Percentiles rank a stretch among this genome's conserved stretches.
Evolutionary conservation across 2,113 vertebrate species (phyloP).

Genomic region (Tragelaphus buxtoni): DNA sequence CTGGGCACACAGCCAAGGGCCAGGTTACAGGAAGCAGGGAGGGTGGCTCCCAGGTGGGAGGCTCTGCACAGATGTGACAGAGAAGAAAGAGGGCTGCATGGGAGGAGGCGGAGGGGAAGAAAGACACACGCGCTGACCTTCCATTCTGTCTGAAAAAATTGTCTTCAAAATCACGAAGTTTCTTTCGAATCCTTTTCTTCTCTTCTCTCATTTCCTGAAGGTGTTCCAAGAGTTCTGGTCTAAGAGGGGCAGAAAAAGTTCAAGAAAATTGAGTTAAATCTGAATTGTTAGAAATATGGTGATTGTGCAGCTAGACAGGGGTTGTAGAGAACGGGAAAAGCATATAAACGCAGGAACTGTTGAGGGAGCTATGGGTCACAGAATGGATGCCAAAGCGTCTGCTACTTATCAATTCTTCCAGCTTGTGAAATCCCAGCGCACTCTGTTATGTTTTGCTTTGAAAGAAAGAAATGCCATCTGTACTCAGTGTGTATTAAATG

Average conservation of each 20-base stretch:
- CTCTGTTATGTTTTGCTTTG: not conserved
- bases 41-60: rapidly evolving
- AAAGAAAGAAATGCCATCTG: not conserved
- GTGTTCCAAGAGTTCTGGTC: slow-evolving; percentile 94
- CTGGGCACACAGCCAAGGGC: not conserved
- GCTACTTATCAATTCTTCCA: not conserved
- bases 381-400: not conserved
- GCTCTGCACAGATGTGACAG: not conserved
- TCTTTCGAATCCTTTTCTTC: slow-evolving; percentile 95
- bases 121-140: slow-evolving; percentile 83
- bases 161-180: slow-evolving; percentile 96
- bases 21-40: not conserved
- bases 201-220: slow-evolving; percentile 96
- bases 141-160: slow-evolving; percentile 96
- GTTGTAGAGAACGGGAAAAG: not conserved
- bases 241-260: slow-evolving; percentile 55
- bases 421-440: not conserved
- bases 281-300: not conserved
- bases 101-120: rapidly evolving
- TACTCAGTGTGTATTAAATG: not conserved
- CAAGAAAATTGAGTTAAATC: not conserved
- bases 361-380: not conserved
- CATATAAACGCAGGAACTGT: rapidly evolving
- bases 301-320: no score
- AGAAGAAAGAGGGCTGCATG: no score